Conservation (phyloP, 2,113 vertebrate genomes). For the Forbesichthys papilliferus region DNA sequence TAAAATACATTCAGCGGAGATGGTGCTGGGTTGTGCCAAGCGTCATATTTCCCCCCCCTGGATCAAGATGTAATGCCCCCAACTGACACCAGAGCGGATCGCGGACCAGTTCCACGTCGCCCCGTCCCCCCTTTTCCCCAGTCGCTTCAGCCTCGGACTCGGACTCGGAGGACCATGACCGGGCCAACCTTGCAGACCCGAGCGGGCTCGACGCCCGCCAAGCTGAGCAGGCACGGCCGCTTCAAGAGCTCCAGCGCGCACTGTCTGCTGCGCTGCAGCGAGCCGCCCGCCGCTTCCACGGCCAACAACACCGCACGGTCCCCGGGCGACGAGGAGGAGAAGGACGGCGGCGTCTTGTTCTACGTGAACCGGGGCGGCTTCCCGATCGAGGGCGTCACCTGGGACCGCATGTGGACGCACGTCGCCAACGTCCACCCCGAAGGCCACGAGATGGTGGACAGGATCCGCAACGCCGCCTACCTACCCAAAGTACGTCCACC, state of each 20-base stretch:
- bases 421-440: constrained; percentile 89
- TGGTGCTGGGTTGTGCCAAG: background rate
- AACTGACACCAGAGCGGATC: background rate
- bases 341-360: constrained; percentile 89
- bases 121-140: constrained; percentile 10
- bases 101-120: background rate
- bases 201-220: constrained; percentile 72
- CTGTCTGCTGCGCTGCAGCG: constrained; percentile 60
- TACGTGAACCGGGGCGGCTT: constrained; percentile 93
- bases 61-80: constrained; percentile 7
- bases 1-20: background rate
- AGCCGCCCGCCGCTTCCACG: constrained; percentile 18
- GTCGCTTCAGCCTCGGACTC: constrained; percentile 1
- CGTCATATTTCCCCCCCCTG: background rate
- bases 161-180: constrained; percentile 75
- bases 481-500: constrained; percentile 85
- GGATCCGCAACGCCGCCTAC: constrained; percentile 84
- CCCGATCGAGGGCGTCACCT: constrained; percentile 89
- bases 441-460: constrained; percentile 89
- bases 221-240: constrained; percentile 79
- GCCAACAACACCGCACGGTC: constrained; percentile 76
- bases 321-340: constrained; percentile 87
- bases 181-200: constrained; percentile 75
- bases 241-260: constrained; percentile 84
- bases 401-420: constrained; percentile 95